Conservation (phyloP, 2,888 invertebrate species). For the Scaptomyza reducta region DNA sequence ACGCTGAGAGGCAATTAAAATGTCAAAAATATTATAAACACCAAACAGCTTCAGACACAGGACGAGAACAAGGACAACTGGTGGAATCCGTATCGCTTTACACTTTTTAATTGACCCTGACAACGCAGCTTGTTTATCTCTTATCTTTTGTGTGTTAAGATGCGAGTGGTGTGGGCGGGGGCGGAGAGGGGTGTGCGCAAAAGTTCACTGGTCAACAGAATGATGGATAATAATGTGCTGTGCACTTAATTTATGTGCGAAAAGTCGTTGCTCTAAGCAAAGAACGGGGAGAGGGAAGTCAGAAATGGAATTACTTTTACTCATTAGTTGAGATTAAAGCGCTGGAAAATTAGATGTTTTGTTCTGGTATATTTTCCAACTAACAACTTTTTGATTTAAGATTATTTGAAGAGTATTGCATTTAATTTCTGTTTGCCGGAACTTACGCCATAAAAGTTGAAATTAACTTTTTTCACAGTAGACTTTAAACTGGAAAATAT, state of each 20-base stretch:
- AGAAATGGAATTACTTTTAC: background rate
- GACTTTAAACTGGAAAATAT: too few relatives aligned
- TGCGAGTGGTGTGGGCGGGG: background rate
- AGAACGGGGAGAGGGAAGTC: background rate
- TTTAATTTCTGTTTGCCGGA: too few relatives aligned
- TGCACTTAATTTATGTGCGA: constrained; percentile 33
- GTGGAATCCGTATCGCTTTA: constrained; percentile 58
- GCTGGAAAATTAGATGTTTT: background rate
- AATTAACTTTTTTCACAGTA: too few relatives aligned
- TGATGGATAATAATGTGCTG: constrained; percentile 33
- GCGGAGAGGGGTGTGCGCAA: background rate
- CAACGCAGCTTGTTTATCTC: constrained; percentile 60
- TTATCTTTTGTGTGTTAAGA: constrained; percentile 27
- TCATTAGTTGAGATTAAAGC: background rate
- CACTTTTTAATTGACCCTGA: constrained; percentile 71
- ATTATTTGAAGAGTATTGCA: background rate
- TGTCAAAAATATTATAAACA: constrained; percentile 66
- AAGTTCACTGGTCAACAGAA: constrained; percentile 32
- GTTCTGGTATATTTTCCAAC: background rate
- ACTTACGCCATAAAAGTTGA: too few relatives aligned
- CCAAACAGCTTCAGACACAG: constrained; percentile 27
- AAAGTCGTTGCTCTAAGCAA: constrained; percentile 1
- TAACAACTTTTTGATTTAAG: too few relatives aligned
- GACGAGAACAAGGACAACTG: constrained; percentile 26
- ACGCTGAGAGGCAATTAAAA: constrained; percentile 62